Percentiles rank a stretch among this genome's conserved stretches.
Conservation (phyloP, 2,113 vertebrate genomes). For the Callipepla squamata region DNA sequence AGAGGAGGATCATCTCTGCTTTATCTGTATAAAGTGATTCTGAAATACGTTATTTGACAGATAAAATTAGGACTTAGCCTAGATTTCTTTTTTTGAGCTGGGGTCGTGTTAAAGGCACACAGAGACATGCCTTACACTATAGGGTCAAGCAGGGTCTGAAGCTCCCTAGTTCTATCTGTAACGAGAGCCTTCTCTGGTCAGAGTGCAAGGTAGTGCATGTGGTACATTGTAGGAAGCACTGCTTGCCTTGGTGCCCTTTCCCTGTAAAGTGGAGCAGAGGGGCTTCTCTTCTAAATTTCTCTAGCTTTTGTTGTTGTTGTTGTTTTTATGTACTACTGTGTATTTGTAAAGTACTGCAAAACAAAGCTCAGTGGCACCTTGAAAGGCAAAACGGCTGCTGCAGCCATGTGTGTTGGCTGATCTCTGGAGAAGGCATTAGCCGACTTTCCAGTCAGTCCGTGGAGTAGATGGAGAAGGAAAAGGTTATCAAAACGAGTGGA, state of each 20-base stretch:
- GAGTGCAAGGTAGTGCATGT: background rate
- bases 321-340: background rate
- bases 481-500: constrained; percentile 80
- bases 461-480: constrained; percentile 36
- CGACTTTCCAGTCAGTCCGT: background rate
- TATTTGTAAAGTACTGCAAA: constrained; percentile 33
- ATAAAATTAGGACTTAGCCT: constrained; percentile 46
- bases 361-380: background rate
- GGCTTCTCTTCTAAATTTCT: background rate
- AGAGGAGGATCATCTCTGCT: constrained; percentile 21
- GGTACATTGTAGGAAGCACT: background rate
- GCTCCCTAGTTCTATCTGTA: background rate
- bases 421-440: constrained; percentile 24
- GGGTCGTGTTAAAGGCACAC: background rate
- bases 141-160: background rate
- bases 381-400: background rate
- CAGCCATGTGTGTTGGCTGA: background rate
- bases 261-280: background rate
- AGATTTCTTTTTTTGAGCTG: constrained; percentile 11
- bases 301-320: background rate
- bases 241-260: background rate
- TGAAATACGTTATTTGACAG: background rate
- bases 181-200: background rate
- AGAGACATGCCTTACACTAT: background rate
- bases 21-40: constrained; percentile 36